Evolutionary conservation across 2,797 vertebrate species (phyloP).

Genomic region (Lemur catta): DNA sequence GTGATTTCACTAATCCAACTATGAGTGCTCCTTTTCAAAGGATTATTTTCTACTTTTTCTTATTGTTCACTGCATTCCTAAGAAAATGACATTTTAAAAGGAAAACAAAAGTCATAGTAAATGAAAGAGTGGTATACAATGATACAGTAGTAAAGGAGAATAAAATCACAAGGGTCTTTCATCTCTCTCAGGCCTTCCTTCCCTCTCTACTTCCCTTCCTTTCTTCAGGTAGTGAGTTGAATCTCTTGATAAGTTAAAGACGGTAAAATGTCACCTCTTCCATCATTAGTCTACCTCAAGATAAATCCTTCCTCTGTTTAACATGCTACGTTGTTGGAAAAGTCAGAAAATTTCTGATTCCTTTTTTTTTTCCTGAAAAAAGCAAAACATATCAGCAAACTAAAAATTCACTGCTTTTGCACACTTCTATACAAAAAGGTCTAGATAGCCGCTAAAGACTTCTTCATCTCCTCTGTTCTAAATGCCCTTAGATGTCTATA

Average conservation of each 20-base stretch:
- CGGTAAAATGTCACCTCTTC: not conserved
- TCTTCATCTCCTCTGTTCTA: not conserved
- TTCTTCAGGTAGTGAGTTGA: not conserved
- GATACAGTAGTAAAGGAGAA: not conserved
- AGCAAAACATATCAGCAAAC: not conserved
- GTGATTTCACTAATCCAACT: not conserved
- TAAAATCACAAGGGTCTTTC: not conserved
- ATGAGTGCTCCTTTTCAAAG: not conserved
- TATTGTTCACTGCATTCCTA: constrained; percentile 49
- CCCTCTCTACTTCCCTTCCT: not conserved
- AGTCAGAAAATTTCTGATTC: not conserved
- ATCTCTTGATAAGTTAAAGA: not conserved
- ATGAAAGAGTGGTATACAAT: not conserved
- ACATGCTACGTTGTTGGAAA: not conserved
- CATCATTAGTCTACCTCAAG: not conserved
- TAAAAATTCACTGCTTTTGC: not conserved
- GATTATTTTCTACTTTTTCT: not conserved
- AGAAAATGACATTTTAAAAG: constrained; percentile 19
- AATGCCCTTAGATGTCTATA: not conserved
- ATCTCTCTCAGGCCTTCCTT: not conserved
- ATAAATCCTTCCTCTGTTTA: not conserved
- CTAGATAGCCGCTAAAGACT: not conserved
- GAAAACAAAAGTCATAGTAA: not conserved
- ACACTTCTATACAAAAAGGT: not conserved
- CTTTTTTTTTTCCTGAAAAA: not conserved